Conservation (phyloP, 1,140 invertebrate species). For the Dufourea novaeangliae region DNA sequence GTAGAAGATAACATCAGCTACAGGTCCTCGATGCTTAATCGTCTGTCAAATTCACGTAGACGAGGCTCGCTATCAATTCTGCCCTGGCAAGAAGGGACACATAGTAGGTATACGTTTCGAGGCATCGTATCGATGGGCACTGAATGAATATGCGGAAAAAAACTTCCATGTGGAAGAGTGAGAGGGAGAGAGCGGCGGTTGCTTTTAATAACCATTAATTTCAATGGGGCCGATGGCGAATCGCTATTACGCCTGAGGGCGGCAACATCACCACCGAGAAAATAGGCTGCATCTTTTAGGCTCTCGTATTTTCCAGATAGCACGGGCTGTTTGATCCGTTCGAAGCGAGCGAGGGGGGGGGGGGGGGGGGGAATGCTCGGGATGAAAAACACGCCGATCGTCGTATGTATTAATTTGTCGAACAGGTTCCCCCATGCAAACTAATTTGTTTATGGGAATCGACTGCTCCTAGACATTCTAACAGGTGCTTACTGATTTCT, state of each 20-base stretch:
- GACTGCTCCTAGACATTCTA: background rate
- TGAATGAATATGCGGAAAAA: constrained; percentile 12
- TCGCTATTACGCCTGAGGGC: constrained; percentile 36
- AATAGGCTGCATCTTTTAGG: constrained; percentile 16
- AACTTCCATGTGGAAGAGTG: constrained; percentile 8
- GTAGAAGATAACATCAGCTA: constrained; percentile 26
- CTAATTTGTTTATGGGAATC: constrained; percentile 19
- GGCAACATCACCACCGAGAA: constrained; percentile 2
- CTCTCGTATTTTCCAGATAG: constrained; percentile 8
- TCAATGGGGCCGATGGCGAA: constrained; percentile 40
- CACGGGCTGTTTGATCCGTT: background rate
- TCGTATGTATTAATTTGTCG: constrained; percentile 22
- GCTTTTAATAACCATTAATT: constrained; percentile 66
- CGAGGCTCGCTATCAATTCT: constrained; percentile 31
- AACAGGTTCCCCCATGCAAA: constrained; percentile 8
- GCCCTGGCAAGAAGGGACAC: background rate
- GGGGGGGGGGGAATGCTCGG: background rate
- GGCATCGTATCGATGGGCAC: constrained; percentile 8
- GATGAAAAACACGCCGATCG: background rate
- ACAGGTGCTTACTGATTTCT: background rate
- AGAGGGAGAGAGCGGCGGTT: no score
- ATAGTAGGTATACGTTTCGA: background rate
- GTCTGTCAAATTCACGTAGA: constrained; percentile 47
- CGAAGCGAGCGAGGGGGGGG: background rate
- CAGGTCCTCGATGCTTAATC: constrained; percentile 47